Conservation (phyloP, 2,888 invertebrate species). For the Chrysolina americana region DNA sequence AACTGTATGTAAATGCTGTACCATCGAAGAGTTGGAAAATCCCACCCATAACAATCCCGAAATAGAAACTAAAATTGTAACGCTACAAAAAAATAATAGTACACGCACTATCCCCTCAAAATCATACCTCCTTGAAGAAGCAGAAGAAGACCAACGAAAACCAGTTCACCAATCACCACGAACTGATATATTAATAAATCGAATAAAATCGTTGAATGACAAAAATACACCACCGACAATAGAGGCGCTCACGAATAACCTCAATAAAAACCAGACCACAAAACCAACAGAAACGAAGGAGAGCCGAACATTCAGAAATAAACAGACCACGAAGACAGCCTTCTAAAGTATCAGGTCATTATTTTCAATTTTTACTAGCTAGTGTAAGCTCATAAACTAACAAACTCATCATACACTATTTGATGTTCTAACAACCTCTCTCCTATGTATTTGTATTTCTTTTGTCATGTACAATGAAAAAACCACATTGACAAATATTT, state of each 20-base stretch:
- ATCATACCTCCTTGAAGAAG: background rate
- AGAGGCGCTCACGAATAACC: background rate
- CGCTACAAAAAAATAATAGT: conserved; percentile 11
- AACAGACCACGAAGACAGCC: background rate
- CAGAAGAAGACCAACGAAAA: background rate
- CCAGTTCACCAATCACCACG: background rate
- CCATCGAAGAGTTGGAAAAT: too few relatives aligned
- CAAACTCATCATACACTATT: background rate
- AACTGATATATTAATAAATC: background rate
- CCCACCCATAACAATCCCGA: too few relatives aligned
- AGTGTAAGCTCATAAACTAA: conserved; percentile 19
- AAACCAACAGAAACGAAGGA: background rate
- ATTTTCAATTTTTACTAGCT: background rate
- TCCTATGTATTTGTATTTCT: background rate
- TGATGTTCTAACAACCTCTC: too few relatives aligned
- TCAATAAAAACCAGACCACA: background rate
- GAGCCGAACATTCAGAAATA: background rate
- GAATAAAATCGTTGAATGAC: background rate
- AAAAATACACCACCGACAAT: background rate
- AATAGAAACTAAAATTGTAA: too few relatives aligned
- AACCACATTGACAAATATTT: background rate
- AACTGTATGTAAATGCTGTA: too few relatives aligned
- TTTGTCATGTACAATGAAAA: background rate
- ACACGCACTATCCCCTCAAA: conserved; percentile 1
- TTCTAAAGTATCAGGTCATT: background rate